A percentile compares a stretch with the other conserved stretches of the same genome.
phyloP scores from a whole-genome alignment of 2,888 invertebrate species.

The Lochmaea crataegi region DNA sequence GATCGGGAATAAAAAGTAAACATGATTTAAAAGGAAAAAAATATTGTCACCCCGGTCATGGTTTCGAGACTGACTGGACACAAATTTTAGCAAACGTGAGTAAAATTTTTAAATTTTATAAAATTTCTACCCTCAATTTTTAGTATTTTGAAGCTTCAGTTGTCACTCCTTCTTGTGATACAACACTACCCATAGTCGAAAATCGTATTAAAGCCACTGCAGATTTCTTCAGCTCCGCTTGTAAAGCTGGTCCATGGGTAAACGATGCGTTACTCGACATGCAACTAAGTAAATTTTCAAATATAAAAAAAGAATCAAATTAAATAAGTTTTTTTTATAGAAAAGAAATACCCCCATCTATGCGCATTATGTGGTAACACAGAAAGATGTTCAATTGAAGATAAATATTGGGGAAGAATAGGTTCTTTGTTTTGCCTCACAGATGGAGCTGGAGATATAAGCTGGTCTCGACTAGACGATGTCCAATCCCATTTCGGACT shows the following conservation, averaged over 20 bases:
- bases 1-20: slow-evolving; percentile 70
- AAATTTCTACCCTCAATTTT: slow-evolving; percentile 49
- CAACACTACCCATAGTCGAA: slow-evolving; percentile 76
- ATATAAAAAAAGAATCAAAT: neutral
- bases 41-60: slow-evolving; percentile 87
- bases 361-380: slow-evolving; percentile 78
- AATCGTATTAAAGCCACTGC: slow-evolving; percentile 81
- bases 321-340: slow-evolving; percentile 58
- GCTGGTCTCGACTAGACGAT: slow-evolving; percentile 83
- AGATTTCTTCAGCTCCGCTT: slow-evolving; percentile 81
- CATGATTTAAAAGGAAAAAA: slow-evolving; percentile 75
- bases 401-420: slow-evolving; percentile 85
- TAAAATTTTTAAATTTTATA: slow-evolving; percentile 1
- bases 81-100: slow-evolving; percentile 80
- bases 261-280: slow-evolving; percentile 73
- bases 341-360: slow-evolving; percentile 75
- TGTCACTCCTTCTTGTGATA: slow-evolving; percentile 78
- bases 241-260: slow-evolving; percentile 89
- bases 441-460: slow-evolving; percentile 82
- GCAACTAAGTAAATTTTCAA: slow-evolving; percentile 70
- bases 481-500: slow-evolving; percentile 75
- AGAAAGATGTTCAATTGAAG: slow-evolving; percentile 71
- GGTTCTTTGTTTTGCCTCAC: slow-evolving; percentile 85
- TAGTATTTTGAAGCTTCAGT: slow-evolving; percentile 81
- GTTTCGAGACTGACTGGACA: slow-evolving; percentile 78